phyloP scores from a whole-genome alignment of 2,888 invertebrate genomes.

The Lampropteryx suffumata region DNA sequence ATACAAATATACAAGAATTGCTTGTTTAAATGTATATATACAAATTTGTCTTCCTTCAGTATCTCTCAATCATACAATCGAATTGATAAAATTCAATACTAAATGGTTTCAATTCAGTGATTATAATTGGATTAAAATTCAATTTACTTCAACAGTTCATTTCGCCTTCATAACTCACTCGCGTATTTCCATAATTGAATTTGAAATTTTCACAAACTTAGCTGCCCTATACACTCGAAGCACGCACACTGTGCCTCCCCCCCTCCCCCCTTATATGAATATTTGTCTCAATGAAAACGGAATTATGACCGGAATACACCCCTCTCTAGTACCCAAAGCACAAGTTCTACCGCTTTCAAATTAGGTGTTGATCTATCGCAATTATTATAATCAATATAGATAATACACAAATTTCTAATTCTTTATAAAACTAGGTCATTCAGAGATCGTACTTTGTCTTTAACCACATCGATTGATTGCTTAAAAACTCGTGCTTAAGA shows the following conservation, averaged over 20 bases:
- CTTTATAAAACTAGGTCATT: too few relatives aligned
- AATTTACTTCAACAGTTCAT: slow-evolving; percentile 19
- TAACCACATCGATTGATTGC: slow-evolving; percentile 2
- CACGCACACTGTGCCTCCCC: slow-evolving; percentile 67
- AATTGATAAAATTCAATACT: too few relatives aligned
- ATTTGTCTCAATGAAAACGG: slow-evolving; percentile 81
- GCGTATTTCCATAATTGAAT: slow-evolving; percentile 45
- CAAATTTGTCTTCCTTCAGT: too few relatives aligned
- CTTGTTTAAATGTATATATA: too few relatives aligned
- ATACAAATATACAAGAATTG: too few relatives aligned
- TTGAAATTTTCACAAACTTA: slow-evolving; percentile 53
- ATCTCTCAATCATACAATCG: too few relatives aligned
- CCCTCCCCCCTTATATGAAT: slow-evolving; percentile 68
- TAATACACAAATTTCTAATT: too few relatives aligned
- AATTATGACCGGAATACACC: slow-evolving; percentile 68
- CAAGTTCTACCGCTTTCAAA: slow-evolving; percentile 1
- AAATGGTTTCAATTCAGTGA: too few relatives aligned
- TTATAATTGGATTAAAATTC: slow-evolving; percentile 3
- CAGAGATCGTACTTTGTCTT: too few relatives aligned
- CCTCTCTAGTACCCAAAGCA: slow-evolving; percentile 36
- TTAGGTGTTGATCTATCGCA: too few relatives aligned
- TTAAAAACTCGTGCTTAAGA: slow-evolving; percentile 3
- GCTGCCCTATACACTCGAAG: slow-evolving; percentile 54
- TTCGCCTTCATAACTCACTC: slow-evolving; percentile 33
- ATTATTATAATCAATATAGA: too few relatives aligned